Evolutionary conservation across 2,113 vertebrate genomes (phyloP), one percentile per base, ranked within the genome.

Genomic region (Tragelaphus imberbis): DNA sequence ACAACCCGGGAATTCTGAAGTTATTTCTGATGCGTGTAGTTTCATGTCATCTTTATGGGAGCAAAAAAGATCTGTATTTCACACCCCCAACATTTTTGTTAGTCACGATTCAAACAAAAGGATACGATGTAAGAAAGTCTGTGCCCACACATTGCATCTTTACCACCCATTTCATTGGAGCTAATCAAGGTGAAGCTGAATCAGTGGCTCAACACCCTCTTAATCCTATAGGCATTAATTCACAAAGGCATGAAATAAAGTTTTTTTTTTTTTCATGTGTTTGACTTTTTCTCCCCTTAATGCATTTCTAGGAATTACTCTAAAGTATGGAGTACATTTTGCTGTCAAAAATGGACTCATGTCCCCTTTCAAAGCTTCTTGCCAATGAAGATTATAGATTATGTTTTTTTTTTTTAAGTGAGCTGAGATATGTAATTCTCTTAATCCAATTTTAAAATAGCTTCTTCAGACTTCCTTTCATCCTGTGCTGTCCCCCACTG

Each of bases 1-100:
- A 95, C 47, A 97, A 36, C 17, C 36, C 28, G 19, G 82, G 68
- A 75, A 91, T 96, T 94, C 77, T 71, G 81, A 86, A 96, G 63
- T 68, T 88, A 68, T 77, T 96, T 94, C 88, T 94, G 61, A 79
- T 96, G 9, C 88, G 2, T 96, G 95, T 96, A 85, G 71, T n/a
- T 95, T 96, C 97, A 96, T 97, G 95, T 79, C 88, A 86, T 53
- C 28, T 86, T 93, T 63, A 93, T 88, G 61, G 87, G 58, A 89
- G 75, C n/a, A 97, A 56, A 88, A 94, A 82, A 95, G 85, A 80
- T 36, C 86, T 94, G 51, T 36, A 92, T 91, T 36, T 27, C 68
- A 95, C 58, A 90, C 61, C 82, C 68, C 30, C 53, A n/a, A 23
- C 68, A 86, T 88, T 93, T 96, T 90, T 97, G 82, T 92, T 95